These are phyloP conservation scores for Apis dorsata DNA, from an alignment of 1,140 invertebrate species.

Conservation along the genomic window DNA sequence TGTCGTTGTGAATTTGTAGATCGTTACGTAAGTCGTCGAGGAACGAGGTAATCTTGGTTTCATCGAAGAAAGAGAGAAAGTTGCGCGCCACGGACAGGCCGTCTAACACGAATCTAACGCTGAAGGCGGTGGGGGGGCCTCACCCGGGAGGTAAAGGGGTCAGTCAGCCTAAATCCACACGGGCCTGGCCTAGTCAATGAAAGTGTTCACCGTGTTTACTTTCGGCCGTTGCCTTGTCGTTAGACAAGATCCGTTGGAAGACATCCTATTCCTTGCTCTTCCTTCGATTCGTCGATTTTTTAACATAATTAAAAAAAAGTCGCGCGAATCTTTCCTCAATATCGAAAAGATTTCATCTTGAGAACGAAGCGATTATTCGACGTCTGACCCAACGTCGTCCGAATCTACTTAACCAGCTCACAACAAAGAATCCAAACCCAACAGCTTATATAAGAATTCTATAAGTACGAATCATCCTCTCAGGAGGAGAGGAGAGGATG, in stretches of 20 bases:
- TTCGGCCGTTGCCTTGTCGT: conserved; percentile 60
- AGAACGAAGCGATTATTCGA: no score
- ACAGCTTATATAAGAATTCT: no score
- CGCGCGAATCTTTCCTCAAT: no score
- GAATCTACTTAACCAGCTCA: neutral
- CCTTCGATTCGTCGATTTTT: no score
- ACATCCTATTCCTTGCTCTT: neutral
- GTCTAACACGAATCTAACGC: conserved; percentile 74
- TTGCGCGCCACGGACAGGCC: neutral
- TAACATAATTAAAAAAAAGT: neutral
- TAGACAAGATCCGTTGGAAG: conserved; percentile 57
- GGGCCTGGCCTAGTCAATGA: conserved; percentile 61
- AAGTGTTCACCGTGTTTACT: conserved; percentile 72
- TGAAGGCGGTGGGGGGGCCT: neutral
- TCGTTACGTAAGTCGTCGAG: neutral
- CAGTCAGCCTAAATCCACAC: conserved; percentile 41
- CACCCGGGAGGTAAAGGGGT: conserved; percentile 17
- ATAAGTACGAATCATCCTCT: no score
- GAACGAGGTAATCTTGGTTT: neutral
- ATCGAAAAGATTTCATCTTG: no score
- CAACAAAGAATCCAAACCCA: no score
- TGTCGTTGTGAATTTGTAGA: neutral
- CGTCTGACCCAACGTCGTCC: neutral
- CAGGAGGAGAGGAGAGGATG: no score
- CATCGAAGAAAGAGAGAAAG: conserved; percentile 31